Percentiles rank a stretch among this genome's conserved stretches.
Evolutionary conservation across 2,797 vertebrate genomes (phyloP).

Genomic region (Argentina silus): DNA sequence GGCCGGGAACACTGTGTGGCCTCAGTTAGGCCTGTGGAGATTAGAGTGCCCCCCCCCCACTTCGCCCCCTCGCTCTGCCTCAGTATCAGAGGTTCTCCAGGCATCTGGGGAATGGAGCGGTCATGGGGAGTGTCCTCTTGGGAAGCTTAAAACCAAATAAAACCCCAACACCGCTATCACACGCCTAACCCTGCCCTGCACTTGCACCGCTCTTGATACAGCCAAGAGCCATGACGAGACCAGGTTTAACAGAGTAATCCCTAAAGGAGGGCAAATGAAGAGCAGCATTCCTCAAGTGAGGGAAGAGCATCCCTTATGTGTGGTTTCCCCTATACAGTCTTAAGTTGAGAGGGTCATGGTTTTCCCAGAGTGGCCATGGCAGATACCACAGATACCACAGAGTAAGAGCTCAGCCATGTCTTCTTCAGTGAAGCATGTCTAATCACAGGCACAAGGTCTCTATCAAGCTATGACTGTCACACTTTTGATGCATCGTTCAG

Average conservation of each 20-base stretch:
- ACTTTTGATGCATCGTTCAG: too few relatives aligned
- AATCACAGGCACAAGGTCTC: too few relatives aligned
- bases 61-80: slow-evolving; percentile 16
- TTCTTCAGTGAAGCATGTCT: too few relatives aligned
- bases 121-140: slow-evolving; percentile 56
- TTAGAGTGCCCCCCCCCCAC: background rate
- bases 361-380: too few relatives aligned
- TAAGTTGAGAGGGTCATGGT: too few relatives aligned
- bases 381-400: too few relatives aligned
- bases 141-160: slow-evolving; percentile 62
- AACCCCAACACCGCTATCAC: slow-evolving; percentile 53
- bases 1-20: background rate
- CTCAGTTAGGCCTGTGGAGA: slow-evolving; percentile 7
- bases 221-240: slow-evolving; percentile 54
- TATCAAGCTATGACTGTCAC: too few relatives aligned
- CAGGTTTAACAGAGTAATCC: slow-evolving; percentile 63
- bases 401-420: too few relatives aligned
- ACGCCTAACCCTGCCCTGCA: slow-evolving; percentile 61
- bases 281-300: slow-evolving; percentile 60
- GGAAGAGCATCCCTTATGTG: slow-evolving; percentile 45
- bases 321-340: slow-evolving; percentile 25
- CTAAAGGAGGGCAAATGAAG: slow-evolving; percentile 67
- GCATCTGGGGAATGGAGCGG: slow-evolving; percentile 64
- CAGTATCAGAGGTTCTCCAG: slow-evolving; percentile 38
- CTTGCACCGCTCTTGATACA: slow-evolving; percentile 56